Base-by-base conservation (phyloP, 2,888 invertebrate genomes). In the Nephrotoma appendiculata region DNA sequence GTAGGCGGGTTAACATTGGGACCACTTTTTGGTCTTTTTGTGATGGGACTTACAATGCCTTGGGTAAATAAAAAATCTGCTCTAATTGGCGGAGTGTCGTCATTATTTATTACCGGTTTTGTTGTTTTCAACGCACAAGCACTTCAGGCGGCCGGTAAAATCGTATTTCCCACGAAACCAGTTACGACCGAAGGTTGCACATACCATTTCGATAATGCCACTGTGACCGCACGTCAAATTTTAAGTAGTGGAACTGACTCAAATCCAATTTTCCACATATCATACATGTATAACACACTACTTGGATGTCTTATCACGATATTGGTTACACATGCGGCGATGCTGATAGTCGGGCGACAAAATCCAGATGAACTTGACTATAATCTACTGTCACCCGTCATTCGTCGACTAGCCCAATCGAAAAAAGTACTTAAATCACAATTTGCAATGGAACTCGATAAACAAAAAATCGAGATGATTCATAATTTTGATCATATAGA, bases 1-100 rank as follows among this genome's bases (percentile, higher is more conserved):
- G 91, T 94, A 31, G 93, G 94, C 88, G 94, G 95, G 0, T 94
- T 95, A 89, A 93, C 94, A 0, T 94, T 94, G 92, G 95, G 95
- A 0, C 95, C 95, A 0, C 93, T 95, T 86, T 91, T 95, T 3
- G 96, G 95, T 85, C 94, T 96, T 86, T 96, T 96, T 89, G 92
- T 94, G 0, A 93, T 96, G 89, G 95, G 95, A 0, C 93, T 95
- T 0, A 92, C 92, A 52, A 57, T 95, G 90, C 95, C 95, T 0
- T 95, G 94, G 93, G 92, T 94, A 0, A 94, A 94, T 89, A 92
- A 92, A 9, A 84, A 15, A 96, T 95, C 95, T 87, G 95, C 95
- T 0, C 89, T 96, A 1, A 91, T 92, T 83, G 96, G 96, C 71
- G 95, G 96, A 41, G 89, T 94, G 0, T 91, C 93, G 0, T 95